Evolutionary conservation across 2,797 vertebrate species (phyloP).

Genomic region (Spatula clypeata): DNA sequence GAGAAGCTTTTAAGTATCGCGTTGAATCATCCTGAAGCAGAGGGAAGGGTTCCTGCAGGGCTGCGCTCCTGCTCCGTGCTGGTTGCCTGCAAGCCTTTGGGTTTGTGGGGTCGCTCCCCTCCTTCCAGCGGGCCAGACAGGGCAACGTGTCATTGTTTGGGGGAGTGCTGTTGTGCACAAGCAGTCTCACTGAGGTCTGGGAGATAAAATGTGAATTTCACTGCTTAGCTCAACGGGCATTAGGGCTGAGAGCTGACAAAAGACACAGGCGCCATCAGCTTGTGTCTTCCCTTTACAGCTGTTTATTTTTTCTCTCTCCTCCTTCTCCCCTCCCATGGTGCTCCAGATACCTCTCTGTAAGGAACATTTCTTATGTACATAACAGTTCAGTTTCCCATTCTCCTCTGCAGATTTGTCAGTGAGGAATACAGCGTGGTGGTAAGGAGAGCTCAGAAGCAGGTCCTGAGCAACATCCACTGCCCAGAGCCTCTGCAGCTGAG

Average conservation of each 20-base stretch:
- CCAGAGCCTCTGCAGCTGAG: neutral
- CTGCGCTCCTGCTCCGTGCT: neutral
- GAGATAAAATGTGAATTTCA: neutral
- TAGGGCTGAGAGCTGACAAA: neutral
- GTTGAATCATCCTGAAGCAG: neutral
- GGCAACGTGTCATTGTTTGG: accelerated
- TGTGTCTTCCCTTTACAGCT: neutral
- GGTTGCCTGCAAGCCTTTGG: accelerated
- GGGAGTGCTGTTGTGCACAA: neutral
- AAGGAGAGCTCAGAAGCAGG: neutral
- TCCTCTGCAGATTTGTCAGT: neutral
- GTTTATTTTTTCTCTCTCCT: neutral
- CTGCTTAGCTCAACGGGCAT: neutral
- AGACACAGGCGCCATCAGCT: neutral
- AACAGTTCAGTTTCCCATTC: neutral
- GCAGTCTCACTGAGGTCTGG: neutral
- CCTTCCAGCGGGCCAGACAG: neutral
- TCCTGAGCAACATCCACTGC: neutral
- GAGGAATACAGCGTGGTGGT: neutral
- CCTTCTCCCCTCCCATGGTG: accelerated
- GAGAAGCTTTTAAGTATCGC: neutral
- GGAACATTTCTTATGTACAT: neutral
- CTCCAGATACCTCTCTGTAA: neutral
- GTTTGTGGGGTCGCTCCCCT: neutral
- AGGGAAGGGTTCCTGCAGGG: neutral